phyloP scores from a whole-genome alignment of 2,888 invertebrate species.

The Coecobrya sp. region DNA sequence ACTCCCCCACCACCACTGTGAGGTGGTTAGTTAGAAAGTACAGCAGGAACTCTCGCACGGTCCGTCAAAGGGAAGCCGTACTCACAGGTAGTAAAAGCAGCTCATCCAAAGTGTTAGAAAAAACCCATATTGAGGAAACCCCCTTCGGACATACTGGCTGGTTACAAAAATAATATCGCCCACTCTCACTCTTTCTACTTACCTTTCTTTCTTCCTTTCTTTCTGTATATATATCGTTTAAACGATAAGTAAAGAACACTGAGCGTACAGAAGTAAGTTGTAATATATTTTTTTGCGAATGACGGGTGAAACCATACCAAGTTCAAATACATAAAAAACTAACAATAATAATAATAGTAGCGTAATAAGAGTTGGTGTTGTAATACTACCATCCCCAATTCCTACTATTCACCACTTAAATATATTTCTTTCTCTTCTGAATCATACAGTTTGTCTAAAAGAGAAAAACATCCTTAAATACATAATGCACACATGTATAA shows the following conservation, averaged over 20 bases:
- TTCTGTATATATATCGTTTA: neutral
- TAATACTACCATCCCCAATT: neutral
- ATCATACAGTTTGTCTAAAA: neutral
- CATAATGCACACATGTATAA: no score
- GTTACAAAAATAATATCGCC: conserved; percentile 24
- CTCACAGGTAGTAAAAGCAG: conserved; percentile 16
- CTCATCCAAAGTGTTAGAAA: conserved; percentile 61
- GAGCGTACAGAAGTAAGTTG: neutral
- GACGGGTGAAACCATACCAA: conserved; percentile 39
- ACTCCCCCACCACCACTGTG: neutral
- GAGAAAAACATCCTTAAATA: no score
- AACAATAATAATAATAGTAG: conserved; percentile 7
- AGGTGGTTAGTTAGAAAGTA: neutral
- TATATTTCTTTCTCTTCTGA: neutral
- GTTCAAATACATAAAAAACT: conserved; percentile 56
- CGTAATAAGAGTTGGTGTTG: neutral
- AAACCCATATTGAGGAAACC: conserved; percentile 52
- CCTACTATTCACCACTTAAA: neutral
- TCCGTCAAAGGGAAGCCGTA: conserved; percentile 56
- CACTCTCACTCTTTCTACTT: neutral
- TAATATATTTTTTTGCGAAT: conserved; percentile 8
- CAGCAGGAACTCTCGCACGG: neutral
- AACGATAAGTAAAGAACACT: neutral
- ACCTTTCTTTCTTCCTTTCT: conserved; percentile 5
- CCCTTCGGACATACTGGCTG: conserved; percentile 53